phyloP scores from a whole-genome alignment of 1,140 invertebrate species.

The Calliphora vicina region DNA sequence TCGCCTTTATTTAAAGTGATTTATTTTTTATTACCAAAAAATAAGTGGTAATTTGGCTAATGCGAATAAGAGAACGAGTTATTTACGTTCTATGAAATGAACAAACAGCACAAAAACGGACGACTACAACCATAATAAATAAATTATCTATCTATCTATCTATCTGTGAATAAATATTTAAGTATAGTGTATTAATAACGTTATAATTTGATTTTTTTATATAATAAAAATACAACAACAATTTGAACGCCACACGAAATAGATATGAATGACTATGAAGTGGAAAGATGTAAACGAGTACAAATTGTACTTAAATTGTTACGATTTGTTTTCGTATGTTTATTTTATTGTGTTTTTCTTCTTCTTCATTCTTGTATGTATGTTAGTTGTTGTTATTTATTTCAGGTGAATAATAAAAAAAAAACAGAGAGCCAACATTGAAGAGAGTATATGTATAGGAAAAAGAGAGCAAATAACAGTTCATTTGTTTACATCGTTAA shows the following conservation, averaged over 20 bases:
- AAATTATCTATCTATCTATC: background rate
- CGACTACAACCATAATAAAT: background rate
- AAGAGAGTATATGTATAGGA: background rate
- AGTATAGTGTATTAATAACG: background rate
- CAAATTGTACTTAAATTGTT: background rate
- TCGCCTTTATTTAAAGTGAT: no score
- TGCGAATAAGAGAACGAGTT: no score
- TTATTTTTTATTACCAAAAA: no score
- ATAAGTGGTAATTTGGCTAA: no score
- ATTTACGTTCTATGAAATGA: no score
- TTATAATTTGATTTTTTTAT: constrained; percentile 5
- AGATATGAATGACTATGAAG: background rate
- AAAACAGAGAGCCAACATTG: background rate
- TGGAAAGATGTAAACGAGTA: background rate
- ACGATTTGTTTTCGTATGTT: background rate
- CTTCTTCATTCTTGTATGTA: background rate
- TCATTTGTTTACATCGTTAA: background rate
- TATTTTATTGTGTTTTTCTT: background rate
- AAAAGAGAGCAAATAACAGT: background rate
- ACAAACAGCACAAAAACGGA: no score
- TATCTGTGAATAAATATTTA: background rate
- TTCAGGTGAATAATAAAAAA: background rate
- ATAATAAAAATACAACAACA: background rate
- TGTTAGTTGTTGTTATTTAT: background rate
- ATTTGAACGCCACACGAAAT: background rate